Evolutionary conservation across 2,113 vertebrate genomes (phyloP).

Genomic region (Phrynosoma blainvillii): DNA sequence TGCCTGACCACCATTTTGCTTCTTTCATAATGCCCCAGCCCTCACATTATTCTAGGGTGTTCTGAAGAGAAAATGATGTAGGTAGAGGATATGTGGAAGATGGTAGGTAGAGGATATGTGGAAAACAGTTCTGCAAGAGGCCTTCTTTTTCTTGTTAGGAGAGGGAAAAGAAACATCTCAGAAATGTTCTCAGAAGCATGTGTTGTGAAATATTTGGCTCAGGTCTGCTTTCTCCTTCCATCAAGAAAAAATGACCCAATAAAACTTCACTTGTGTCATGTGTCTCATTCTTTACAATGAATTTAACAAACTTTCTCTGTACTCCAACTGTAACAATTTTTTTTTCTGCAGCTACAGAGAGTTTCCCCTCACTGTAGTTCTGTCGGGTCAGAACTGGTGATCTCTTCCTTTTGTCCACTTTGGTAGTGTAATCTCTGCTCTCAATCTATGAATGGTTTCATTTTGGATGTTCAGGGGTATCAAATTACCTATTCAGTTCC

Average conservation of each 20-base stretch:
- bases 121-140: background rate
- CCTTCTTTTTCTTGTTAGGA: background rate
- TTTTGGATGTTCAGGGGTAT: slow-evolving; percentile 3
- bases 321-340: background rate
- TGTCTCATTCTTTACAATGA: background rate
- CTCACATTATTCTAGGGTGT: background rate
- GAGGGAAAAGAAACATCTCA: background rate
- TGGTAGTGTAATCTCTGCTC: background rate
- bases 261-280: background rate
- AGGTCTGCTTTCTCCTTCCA: background rate
- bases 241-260: background rate
- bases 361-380: background rate
- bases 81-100: background rate
- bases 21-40: background rate
- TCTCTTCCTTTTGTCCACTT: background rate
- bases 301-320: background rate
- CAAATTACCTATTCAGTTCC: slow-evolving; percentile 18
- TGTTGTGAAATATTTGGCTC: background rate
- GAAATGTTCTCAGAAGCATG: background rate
- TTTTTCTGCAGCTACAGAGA: background rate
- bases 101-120: background rate
- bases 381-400: background rate
- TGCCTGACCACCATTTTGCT: too few relatives aligned
- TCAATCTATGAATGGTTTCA: slow-evolving; percentile 3
- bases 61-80: background rate